phyloP scores from a whole-genome alignment of 2,113 vertebrate species.

The Struthio camelus region DNA sequence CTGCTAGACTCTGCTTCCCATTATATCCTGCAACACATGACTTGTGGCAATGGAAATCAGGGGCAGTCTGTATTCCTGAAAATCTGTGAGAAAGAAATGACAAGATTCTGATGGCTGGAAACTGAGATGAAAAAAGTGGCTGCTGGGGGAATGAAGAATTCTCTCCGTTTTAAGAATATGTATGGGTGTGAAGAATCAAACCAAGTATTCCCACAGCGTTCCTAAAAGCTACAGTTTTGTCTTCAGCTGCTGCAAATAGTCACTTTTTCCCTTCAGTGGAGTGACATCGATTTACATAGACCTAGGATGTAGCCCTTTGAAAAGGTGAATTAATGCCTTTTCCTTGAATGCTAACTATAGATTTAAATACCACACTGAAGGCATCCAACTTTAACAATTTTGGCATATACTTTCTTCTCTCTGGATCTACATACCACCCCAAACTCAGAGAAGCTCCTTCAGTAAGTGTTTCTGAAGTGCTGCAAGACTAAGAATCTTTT shows the following conservation, averaged over 20 bases:
- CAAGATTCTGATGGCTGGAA: not conserved
- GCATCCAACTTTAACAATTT: not conserved
- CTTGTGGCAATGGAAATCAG: not conserved
- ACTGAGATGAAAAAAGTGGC: not conserved
- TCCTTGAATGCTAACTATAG: not conserved
- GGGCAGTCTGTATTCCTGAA: not conserved
- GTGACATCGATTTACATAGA: not conserved
- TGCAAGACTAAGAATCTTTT: not conserved
- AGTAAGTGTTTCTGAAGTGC: not conserved
- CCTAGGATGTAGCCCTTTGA: not conserved
- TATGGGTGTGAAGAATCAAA: not conserved
- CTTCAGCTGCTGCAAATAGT: not conserved
- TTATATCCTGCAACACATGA: accelerated
- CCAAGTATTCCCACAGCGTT: not conserved
- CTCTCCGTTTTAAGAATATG: not conserved
- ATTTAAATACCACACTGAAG: not conserved
- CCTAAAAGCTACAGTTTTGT: not conserved
- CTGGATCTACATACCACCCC: not conserved
- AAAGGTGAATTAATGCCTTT: not conserved
- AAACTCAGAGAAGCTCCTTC: not conserved
- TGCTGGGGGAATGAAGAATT: not conserved
- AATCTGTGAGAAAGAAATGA: not conserved
- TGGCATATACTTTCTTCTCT: not conserved
- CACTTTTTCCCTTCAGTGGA: not conserved
- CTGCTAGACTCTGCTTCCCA: not conserved